Conservation (phyloP, 2,888 invertebrate species). For the Palloptera scutellata region DNA sequence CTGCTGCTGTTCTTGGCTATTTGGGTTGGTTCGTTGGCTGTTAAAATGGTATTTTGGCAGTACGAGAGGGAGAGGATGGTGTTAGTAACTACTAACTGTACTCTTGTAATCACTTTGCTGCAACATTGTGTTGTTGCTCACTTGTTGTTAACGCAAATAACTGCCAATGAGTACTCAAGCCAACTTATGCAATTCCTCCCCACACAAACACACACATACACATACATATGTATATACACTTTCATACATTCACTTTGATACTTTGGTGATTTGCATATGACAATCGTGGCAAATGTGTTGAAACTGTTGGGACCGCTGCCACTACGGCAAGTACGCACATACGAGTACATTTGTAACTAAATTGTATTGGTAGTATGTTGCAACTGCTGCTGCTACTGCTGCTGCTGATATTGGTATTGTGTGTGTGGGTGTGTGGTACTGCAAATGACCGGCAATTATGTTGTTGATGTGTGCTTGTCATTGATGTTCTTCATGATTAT, state of each 20-base stretch:
- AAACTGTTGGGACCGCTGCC: slow-evolving; percentile 20
- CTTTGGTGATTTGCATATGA: slow-evolving; percentile 45
- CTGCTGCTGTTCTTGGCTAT: no score
- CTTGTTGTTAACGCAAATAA: no score
- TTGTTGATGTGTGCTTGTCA: slow-evolving; percentile 40
- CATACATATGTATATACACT: not conserved
- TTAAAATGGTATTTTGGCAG: no score
- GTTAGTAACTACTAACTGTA: no score
- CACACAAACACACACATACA: not conserved
- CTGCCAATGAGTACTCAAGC: no score
- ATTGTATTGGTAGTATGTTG: not conserved
- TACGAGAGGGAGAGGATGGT: no score
- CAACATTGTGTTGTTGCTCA: no score
- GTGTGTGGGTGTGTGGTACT: slow-evolving; percentile 22
- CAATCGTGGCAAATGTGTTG: slow-evolving; percentile 49
- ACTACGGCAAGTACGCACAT: no score
- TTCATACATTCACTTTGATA: slow-evolving; percentile 15
- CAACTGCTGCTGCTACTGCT: slow-evolving; percentile 18
- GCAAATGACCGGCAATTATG: slow-evolving; percentile 59
- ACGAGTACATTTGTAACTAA: not conserved
- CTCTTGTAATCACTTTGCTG: no score
- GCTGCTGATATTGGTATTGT: slow-evolving; percentile 20
- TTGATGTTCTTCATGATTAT: slow-evolving; percentile 12
- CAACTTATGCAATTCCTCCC: no score
- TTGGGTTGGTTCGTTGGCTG: no score